Evolutionary conservation across 2,797 vertebrate genomes (phyloP).

Genomic region (Falco columbarius): DNA sequence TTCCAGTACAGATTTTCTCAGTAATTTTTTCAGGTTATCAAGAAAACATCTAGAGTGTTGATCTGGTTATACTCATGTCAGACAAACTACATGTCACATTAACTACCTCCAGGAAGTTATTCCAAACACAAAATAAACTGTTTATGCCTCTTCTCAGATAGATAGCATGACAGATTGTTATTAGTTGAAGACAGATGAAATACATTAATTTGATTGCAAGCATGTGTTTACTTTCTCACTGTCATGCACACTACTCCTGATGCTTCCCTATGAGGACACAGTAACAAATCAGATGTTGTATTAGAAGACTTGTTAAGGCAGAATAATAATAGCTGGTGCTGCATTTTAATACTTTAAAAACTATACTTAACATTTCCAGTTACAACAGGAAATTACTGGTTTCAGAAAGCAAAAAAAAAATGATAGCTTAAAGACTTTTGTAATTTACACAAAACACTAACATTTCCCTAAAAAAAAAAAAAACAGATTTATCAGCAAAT

Average conservation of each 20-base stretch:
- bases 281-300: constrained; percentile 73
- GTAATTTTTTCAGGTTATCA: constrained; percentile 91
- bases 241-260: constrained; percentile 73
- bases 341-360: constrained; percentile 34
- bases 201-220: constrained; percentile 84
- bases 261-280: constrained; percentile 71
- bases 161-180: constrained; percentile 91
- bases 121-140: constrained; percentile 99
- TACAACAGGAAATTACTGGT: constrained; percentile 22
- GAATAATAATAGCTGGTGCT: constrained; percentile 60
- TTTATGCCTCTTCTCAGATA: constrained; percentile 90
- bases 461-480: background rate
- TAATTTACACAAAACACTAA: constrained; percentile 24
- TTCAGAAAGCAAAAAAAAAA: constrained; percentile 24
- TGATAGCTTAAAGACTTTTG: background rate
- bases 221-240: constrained; percentile 82
- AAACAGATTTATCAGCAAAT: background rate
- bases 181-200: constrained; percentile 86
- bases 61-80: constrained; percentile 96
- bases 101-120: constrained; percentile 95
- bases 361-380: constrained; percentile 34
- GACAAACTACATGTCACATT: constrained; percentile 94
- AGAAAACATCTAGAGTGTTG: constrained; percentile 92
- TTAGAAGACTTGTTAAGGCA: constrained; percentile 68
- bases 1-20: constrained; percentile 77